Percentiles rank a stretch among this genome's conserved stretches.
Evolutionary conservation across 2,113 vertebrate species (phyloP).

Genomic region (Semnornis frantzii): DNA sequence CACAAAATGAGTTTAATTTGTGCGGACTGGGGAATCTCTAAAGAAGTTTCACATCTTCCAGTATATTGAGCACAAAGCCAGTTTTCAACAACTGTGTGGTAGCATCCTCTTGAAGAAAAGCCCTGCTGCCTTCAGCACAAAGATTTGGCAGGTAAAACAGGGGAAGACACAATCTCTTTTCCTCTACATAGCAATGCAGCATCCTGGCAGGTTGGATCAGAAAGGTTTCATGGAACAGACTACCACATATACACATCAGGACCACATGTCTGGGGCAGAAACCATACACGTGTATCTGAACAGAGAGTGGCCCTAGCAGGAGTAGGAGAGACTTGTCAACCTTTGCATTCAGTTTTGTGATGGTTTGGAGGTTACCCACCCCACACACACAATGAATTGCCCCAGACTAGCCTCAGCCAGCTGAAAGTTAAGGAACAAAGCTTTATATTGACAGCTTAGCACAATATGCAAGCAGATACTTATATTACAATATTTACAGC

Average conservation of each 20-base stretch:
- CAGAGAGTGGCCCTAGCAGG: not conserved
- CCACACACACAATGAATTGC: too few species aligned
- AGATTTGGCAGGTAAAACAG: not conserved
- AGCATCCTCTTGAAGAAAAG: not conserved
- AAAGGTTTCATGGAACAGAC: not conserved
- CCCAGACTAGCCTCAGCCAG: too few species aligned
- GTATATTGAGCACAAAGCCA: not conserved
- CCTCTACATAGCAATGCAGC: not conserved
- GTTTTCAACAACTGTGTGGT: not conserved
- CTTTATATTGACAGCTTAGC: too few species aligned
- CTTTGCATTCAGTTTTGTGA: not conserved
- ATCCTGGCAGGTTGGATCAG: not conserved
- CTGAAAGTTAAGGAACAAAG: too few species aligned
- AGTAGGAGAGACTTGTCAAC: not conserved
- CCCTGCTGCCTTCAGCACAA: not conserved
- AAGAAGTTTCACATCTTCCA: not conserved
- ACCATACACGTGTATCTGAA: accelerated
- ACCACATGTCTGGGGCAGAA: not conserved
- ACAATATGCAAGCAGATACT: too few species aligned
- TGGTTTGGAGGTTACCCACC: too few species aligned
- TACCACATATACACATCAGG: not conserved
- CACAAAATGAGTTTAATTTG: not conserved
- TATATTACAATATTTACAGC: too few species aligned
- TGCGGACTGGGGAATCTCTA: not conserved
- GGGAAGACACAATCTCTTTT: not conserved